A percentile compares a stretch with the other conserved stretches of the same genome.
phyloP scores from a whole-genome alignment of 53 echinoderm and acorn worm species.

The Apostichopus leukothele region DNA sequence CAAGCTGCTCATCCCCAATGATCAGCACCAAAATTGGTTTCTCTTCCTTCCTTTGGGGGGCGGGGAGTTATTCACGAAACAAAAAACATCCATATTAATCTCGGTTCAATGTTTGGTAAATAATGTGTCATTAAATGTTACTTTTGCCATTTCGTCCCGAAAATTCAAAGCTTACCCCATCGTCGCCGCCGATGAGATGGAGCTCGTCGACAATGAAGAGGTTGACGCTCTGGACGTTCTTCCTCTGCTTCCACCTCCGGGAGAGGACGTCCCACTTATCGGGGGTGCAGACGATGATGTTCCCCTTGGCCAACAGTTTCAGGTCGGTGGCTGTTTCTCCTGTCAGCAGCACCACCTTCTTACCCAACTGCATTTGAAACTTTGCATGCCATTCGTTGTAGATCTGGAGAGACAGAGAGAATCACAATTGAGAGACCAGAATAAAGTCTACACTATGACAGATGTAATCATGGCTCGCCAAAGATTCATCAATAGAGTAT shows the following conservation, averaged over 20 bases:
- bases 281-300: slow-evolving; percentile 97
- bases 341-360: slow-evolving; percentile 88
- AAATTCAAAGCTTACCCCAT: slow-evolving; percentile 84
- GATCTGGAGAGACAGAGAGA: slow-evolving; percentile 50
- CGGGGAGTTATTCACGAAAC: too few species aligned
- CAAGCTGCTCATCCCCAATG: too few species aligned
- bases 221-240: slow-evolving; percentile 97
- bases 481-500: too few species aligned
- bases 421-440: neutral
- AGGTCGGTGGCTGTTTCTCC: slow-evolving; percentile 98
- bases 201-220: slow-evolving; percentile 96
- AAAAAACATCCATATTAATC: too few species aligned
- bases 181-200: slow-evolving; percentile 94
- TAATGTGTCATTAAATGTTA: too few species aligned
- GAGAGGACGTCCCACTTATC: slow-evolving; percentile 98
- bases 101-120: too few species aligned
- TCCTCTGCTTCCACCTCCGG: slow-evolving; percentile 94
- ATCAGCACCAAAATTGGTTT: too few species aligned
- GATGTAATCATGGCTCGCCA: too few species aligned
- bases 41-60: too few species aligned
- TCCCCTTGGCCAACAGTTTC: slow-evolving; percentile 98
- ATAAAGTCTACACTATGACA: too few species aligned
- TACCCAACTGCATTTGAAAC: slow-evolving; percentile 98
- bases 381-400: slow-evolving; percentile 99
- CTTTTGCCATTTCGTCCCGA: too few species aligned